Conservation (phyloP, 2,888 invertebrate genomes). For the Phania funesta region DNA sequence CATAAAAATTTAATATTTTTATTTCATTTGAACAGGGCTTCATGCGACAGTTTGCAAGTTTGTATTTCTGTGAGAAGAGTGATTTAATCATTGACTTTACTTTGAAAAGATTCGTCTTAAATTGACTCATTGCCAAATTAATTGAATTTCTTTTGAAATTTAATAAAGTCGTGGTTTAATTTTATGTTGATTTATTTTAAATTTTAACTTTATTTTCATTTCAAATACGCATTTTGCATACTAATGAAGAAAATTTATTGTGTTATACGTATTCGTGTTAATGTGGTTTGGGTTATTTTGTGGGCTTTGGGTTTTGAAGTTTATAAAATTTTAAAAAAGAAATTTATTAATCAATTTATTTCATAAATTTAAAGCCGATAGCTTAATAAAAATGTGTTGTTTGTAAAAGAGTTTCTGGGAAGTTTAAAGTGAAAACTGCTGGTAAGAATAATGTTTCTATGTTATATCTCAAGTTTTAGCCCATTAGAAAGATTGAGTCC, state of each 20-base stretch:
- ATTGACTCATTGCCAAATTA: conserved; percentile 42
- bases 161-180: not conserved
- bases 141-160: conserved; percentile 12
- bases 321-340: not conserved
- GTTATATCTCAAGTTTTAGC: too few species aligned
- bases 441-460: too few species aligned
- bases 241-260: conserved; percentile 23
- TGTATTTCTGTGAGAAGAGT: not conserved
- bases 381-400: not conserved
- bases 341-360: conserved; percentile 19
- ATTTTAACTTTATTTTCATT: conserved; percentile 32
- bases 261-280: not conserved
- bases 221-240: conserved; percentile 41
- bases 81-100: conserved; percentile 11
- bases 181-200: conserved; percentile 14
- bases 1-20: too few species aligned
- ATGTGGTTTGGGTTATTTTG: not conserved
- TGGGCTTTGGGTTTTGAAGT: not conserved
- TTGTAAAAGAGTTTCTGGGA: not conserved
- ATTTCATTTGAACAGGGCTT: too few species aligned
- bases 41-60: not conserved
- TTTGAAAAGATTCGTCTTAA: conserved; percentile 1
- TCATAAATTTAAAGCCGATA: not conserved
- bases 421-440: not conserved
- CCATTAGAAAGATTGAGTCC: too few species aligned